phyloP scores from a whole-genome alignment of 1,140 invertebrate genomes.

The Cydia splendana region DNA sequence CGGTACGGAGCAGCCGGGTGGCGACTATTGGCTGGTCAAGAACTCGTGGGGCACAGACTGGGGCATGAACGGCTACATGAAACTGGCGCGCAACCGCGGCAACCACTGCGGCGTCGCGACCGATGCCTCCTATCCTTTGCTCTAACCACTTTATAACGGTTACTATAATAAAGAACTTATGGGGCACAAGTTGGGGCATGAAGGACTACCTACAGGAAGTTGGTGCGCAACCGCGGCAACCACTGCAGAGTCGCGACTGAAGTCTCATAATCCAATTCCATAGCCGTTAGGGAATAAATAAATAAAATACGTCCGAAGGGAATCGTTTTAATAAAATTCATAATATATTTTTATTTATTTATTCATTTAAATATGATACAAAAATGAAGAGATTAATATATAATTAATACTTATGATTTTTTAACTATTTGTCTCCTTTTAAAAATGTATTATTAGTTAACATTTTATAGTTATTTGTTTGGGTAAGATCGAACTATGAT shows the following conservation, averaged over 20 bases:
- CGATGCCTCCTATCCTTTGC: constrained; percentile 87
- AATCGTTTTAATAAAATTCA: too few relatives aligned
- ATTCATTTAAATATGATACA: too few relatives aligned
- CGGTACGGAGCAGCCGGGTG: constrained; percentile 82
- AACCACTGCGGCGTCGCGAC: constrained; percentile 96
- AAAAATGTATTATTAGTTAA: too few relatives aligned
- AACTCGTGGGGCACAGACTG: constrained; percentile 90
- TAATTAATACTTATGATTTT: too few relatives aligned
- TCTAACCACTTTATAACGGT: not conserved
- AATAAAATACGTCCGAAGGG: too few relatives aligned
- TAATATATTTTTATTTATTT: too few relatives aligned
- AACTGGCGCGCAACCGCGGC: constrained; percentile 91
- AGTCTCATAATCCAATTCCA: constrained; percentile 66
- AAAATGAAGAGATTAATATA: too few relatives aligned
- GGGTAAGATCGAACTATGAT: too few relatives aligned
- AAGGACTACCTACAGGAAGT: constrained; percentile 92
- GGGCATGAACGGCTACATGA: constrained; percentile 94
- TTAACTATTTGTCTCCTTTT: too few relatives aligned
- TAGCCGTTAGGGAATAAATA: too few relatives aligned
- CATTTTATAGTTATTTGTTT: too few relatives aligned
- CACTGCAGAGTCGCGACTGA: constrained; percentile 93
- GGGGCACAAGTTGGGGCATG: constrained; percentile 91
- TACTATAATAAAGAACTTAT: constrained; percentile 81
- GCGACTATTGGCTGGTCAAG: constrained; percentile 83
- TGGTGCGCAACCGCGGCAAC: constrained; percentile 92